Base-by-base conservation (phyloP, 2,113 vertebrate species). In the Hemiscyllium ocellatum region DNA sequence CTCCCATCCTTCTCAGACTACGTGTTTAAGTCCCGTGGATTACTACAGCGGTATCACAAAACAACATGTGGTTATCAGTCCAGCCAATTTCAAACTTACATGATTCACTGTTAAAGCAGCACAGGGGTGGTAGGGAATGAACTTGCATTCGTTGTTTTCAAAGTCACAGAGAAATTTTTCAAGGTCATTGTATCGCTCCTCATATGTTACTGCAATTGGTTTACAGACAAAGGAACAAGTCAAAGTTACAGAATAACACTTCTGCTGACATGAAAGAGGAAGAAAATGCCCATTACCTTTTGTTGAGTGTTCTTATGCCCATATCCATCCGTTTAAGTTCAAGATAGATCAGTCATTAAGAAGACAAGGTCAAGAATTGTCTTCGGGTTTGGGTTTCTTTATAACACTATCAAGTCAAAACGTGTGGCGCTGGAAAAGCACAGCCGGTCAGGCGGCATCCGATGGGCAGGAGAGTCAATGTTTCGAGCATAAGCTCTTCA, bases 171-270 rank as follows among this genome's bases (percentile, higher is more conserved):
- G 5, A 17, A 97, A 96, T 90, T 97, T 98, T 96, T 98, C 97
- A 96, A 98, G 96, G 96, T 98, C 97, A 96, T 97, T 98, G 95
- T 97, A 98, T 90, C 97, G 96, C 96, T 98, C 97, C 70, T 95
- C 97, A 95, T 97, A 96, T 4, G 96, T 66, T 95, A 98, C 97
- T 98, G 95, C 37, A 83, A 96, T 95, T 2, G 33, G 26, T 2
- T 76, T 65, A 61, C 0, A 42, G 15, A 24, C 29, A 7, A 19
- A 1, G 56, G 42, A 50, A 89, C 24, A 33, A 87, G 7, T 52
- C 78, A 19, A 65, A 19, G 19, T 61, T 19, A 65, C 29, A 65
- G 15, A 56, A 65, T 83, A 83, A 19, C 2, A 83, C 4, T 1
- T 20, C 19, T 42, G 42, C 4, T 22, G 17, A 1, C n/a, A 52